Evolutionary conservation across 1,140 invertebrate species (phyloP), one percentile per base, ranked within the genome.

Genomic region (Tribolium madens): DNA sequence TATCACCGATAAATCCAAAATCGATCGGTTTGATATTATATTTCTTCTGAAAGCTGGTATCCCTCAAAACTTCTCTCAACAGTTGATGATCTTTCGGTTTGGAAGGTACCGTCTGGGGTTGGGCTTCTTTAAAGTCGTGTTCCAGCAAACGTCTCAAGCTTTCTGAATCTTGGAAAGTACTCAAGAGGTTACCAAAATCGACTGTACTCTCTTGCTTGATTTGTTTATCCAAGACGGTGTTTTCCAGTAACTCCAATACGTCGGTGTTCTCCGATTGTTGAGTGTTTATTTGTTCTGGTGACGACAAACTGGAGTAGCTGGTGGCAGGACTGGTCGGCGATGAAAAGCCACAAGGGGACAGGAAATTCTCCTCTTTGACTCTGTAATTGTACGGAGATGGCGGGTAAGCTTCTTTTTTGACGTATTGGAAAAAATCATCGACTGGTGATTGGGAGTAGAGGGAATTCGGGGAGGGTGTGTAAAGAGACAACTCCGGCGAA

Each of bases 1-100:
- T 86, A 9, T 83, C 80, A 70, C 83, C 86, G 77, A 88, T 87
- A 73, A 90, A 91, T 1, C 88, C 89, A 75, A 93, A 88, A 81
- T 92, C 91, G 47, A 95, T 87, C 0, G 93, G 93, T 86, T 90
- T 91, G 76, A 95, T 87, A 84, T 95, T 95, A 83, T 93, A 92
- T 80, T 93, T 91, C 83, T 91, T 91, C 85, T 95, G 94, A 83
- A 95, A 95, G 64, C 92, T 92, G 0, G 93, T 95, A 81, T 96
- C 94, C 83, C 93, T 89, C 12, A 96, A 85, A 53, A 93, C 94
- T 83, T 95, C 93, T 13, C 94, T 87, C n/a, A 96, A 84, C 18
- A 95, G 86, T 79, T 93, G 91, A 84, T 96, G 92, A 84, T 94
- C 93, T 81, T 89, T 88, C 50, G 88, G 88, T 26, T 80, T 81